These are phyloP conservation scores for Petrolisthes manimaculis DNA, from an alignment of 2,888 invertebrate genomes.

Conservation along the genomic window DNA sequence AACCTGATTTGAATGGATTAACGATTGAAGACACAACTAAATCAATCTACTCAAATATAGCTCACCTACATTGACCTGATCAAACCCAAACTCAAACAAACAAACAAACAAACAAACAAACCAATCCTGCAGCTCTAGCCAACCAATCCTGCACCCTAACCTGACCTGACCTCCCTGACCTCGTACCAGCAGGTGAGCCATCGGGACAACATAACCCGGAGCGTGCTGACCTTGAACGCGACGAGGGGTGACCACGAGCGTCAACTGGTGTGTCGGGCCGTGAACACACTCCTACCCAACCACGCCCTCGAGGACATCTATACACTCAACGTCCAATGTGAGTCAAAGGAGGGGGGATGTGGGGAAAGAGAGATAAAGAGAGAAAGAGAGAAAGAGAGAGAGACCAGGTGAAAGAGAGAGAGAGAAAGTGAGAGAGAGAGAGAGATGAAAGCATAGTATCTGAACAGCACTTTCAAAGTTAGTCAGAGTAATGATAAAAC, in stretches of 20 bases:
- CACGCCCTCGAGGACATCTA: conserved; percentile 85
- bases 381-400: conserved; percentile 5
- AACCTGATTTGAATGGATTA: background rate
- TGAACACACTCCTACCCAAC: conserved; percentile 83
- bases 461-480: background rate
- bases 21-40: background rate
- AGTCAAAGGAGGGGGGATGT: background rate
- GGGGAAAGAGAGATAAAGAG: background rate
- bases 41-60: background rate
- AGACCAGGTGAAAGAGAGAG: conserved; percentile 8
- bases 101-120: background rate
- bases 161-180: background rate
- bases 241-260: conserved; percentile 85
- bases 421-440: conserved; percentile 5
- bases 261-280: conserved; percentile 85
- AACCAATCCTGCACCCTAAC: background rate
- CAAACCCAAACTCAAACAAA: background rate
- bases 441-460: background rate
- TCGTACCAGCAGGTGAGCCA: conserved; percentile 36
- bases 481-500: background rate
- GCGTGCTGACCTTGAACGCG: conserved; percentile 81
- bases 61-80: background rate
- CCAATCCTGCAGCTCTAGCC: background rate
- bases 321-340: conserved; percentile 82
- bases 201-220: conserved; percentile 76